Conservation (phyloP, 92 coral and sea anemone genomes). For the Epizoanthus illoricatus region DNA sequence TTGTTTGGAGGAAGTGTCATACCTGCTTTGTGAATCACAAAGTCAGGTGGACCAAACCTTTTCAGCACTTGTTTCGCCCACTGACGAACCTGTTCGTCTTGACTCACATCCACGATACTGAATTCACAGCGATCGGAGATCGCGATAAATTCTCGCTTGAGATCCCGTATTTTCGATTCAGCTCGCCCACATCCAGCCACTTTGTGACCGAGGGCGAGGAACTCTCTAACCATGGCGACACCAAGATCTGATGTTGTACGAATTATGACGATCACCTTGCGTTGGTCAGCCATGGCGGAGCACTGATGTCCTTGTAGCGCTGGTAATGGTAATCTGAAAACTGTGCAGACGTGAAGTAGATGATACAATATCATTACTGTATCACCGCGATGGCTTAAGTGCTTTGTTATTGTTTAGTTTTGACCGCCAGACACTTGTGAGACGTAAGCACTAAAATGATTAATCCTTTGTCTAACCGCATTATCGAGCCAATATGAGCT, state of each 20-base stretch:
- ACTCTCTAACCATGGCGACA: constrained; percentile 37
- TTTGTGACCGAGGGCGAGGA: constrained; percentile 44
- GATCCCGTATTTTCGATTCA: constrained; percentile 30
- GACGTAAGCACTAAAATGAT: too few species aligned
- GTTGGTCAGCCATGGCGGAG: constrained; percentile 17
- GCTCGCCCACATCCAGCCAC: constrained; percentile 48
- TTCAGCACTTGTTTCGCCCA: constrained; percentile 31
- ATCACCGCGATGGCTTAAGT: too few species aligned
- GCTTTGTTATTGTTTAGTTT: too few species aligned
- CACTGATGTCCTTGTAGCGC: background rate
- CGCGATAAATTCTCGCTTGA: constrained; percentile 25
- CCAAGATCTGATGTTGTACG: constrained; percentile 47
- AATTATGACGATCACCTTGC: constrained; percentile 25
- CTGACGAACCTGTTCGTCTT: constrained; percentile 42
- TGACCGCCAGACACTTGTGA: too few species aligned
- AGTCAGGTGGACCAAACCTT: constrained; percentile 41
- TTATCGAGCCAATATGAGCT: too few species aligned
- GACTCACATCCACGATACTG: constrained; percentile 32
- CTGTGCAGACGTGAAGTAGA: background rate
- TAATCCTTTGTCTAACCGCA: too few species aligned
- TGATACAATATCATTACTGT: background rate
- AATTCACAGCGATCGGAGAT: constrained; percentile 43
- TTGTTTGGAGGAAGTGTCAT: constrained; percentile 29
- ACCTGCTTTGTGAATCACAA: constrained; percentile 42
- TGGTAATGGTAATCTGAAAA: background rate